These are phyloP conservation scores for Epizoanthus fatuus DNA, from an alignment of 92 coral and sea anemone species.

Conservation along the genomic window DNA sequence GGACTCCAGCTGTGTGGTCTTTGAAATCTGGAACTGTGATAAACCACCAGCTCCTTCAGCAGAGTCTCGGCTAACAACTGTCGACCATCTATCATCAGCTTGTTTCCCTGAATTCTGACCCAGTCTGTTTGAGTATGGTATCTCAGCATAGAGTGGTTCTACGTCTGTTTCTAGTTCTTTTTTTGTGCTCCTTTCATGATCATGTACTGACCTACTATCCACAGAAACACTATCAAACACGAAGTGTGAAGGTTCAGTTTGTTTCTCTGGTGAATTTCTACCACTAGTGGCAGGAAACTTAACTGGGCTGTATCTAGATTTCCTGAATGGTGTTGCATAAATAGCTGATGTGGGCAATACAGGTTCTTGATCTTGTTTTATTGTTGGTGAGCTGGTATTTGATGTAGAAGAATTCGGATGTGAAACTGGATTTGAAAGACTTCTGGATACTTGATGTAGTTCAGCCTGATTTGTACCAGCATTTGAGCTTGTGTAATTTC, in stretches of 20 bases:
- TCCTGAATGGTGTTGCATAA: conserved; percentile 37
- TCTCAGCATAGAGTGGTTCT: background rate
- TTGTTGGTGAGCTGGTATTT: background rate
- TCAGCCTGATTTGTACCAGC: background rate
- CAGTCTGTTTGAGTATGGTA: background rate
- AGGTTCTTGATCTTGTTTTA: background rate
- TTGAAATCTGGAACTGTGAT: conserved; percentile 37
- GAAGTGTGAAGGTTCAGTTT: conserved; percentile 6
- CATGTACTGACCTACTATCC: background rate
- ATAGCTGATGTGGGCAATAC: conserved; percentile 16
- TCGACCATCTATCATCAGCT: background rate
- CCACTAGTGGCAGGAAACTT: background rate
- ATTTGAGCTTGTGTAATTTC: background rate
- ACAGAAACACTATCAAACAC: conserved; percentile 6
- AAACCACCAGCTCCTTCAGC: background rate
- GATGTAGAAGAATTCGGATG: background rate
- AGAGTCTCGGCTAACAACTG: background rate
- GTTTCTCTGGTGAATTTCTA: conserved; percentile 1
- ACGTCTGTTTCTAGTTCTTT: background rate
- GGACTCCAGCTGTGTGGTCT: background rate
- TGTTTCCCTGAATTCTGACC: background rate
- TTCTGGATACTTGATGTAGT: background rate
- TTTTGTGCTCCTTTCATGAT: background rate
- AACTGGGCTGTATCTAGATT: conserved; percentile 38
- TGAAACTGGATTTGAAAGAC: conserved; percentile 1